A percentile compares a stretch with the other conserved stretches of the same genome.
Conservation (phyloP, 2,113 vertebrate species). For the Morone chrysops region DNA sequence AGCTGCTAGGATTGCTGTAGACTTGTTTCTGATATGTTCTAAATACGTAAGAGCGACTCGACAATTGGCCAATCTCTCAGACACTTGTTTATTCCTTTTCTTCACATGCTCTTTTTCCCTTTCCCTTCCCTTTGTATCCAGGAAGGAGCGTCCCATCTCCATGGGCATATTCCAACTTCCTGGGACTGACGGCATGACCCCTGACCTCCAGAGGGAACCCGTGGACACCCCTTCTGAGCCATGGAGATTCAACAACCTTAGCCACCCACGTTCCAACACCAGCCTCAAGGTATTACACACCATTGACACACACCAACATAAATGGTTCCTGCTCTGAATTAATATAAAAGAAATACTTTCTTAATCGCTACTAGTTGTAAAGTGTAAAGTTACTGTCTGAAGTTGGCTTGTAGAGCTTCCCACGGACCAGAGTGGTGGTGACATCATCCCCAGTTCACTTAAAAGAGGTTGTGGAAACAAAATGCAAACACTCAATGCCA, state of each 20-base stretch:
- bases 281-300: constrained; percentile 91
- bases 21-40: too few species aligned
- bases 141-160: constrained; percentile 96
- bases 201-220: constrained; percentile 87
- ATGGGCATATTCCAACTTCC: constrained; percentile 93
- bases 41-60: neutral
- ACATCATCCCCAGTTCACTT: constrained; percentile 62
- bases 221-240: constrained; percentile 89
- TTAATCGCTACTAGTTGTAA: neutral
- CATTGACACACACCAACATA: neutral
- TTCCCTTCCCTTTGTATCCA: constrained; percentile 67
- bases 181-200: constrained; percentile 88
- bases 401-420: constrained; percentile 47
- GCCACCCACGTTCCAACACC: constrained; percentile 92
- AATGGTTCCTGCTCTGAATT: neutral
- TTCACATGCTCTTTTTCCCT: neutral
- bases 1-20: neutral
- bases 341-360: neutral
- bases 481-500: constrained; percentile 45
- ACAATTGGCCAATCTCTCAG: neutral
- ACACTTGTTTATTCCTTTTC: neutral
- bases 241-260: constrained; percentile 93
- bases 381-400: constrained; percentile 26
- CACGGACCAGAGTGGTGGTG: constrained; percentile 65
- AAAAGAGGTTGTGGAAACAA: constrained; percentile 49